Evolutionary conservation across 2,888 invertebrate genomes (phyloP), one percentile per base, ranked within the genome.

Genomic region (Epinotia nisella): DNA sequence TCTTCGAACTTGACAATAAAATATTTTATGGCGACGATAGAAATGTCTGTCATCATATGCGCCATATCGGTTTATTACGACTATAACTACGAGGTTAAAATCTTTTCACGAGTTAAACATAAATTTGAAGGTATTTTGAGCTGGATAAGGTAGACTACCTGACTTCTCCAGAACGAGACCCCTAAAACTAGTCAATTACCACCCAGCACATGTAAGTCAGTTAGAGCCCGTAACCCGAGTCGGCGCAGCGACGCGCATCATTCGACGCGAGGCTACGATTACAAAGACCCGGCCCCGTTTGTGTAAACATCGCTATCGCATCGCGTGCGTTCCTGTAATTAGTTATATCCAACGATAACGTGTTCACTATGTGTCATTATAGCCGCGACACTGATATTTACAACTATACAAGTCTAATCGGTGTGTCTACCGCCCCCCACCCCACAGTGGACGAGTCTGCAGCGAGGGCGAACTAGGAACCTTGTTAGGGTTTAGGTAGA

Each of bases 241-340:
- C 75, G 76, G 76, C 56, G 68, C 78, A 78, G 53, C 76, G 78
- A 83, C 77, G 82, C 82, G 82, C 81, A 77, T 74, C 73, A 73
- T 64, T 73, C 77, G 77, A 72, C 70, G 60, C 79, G 78, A 80
- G 78, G 78, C 80, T 80, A 83, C 80, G 83, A 82, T 85, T 84
- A 85, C 85, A 86, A 86, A 87, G 83, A 79, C 76, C 78, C 79
- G 76, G 78, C 83, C 71, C 59, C 70, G 70, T 71, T 73, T 82
- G 83, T 83, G 84, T 82, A 83, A 83, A 84, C 81, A 83, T 73
- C 80, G 78, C 84, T 88, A 88, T 87, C 88, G 77, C 81, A 81
- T 87, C 83, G 90, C 91, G 90, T 92, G 92, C 83, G 82, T 83
- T 83, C 82, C 82, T 80, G 89, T 90, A 90, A 92, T 92, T 91